Percentiles rank a stretch among this genome's conserved stretches.
phyloP scores from a whole-genome alignment of 1,140 invertebrate genomes.

The Drosophila carrolli region DNA sequence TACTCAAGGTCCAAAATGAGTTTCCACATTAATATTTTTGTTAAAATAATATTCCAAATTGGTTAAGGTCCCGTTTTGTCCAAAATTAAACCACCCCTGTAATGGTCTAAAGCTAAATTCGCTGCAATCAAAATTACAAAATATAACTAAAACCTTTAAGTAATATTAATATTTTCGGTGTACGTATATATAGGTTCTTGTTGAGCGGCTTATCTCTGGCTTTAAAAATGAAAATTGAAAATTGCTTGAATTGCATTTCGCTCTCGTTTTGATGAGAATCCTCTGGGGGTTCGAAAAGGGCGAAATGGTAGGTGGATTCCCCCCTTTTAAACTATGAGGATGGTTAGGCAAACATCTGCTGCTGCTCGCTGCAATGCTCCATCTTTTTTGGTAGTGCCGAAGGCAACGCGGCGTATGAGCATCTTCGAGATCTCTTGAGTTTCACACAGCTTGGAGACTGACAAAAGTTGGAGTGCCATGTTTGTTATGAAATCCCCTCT shows the following conservation, averaged over 20 bases:
- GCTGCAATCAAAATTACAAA: too few species aligned
- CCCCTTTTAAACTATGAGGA: background rate
- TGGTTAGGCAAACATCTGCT: conserved; percentile 39
- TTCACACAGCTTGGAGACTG: conserved; percentile 11
- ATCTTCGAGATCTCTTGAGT: conserved; percentile 48
- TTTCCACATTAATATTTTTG: too few species aligned
- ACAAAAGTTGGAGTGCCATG: conserved; percentile 65
- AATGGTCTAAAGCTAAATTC: too few species aligned
- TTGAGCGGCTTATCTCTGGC: conserved; percentile 22
- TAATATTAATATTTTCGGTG: background rate
- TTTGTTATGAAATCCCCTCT: conserved; percentile 66
- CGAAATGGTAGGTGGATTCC: conserved; percentile 6
- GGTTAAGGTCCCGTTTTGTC: too few species aligned
- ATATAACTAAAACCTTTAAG: too few species aligned
- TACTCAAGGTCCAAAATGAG: too few species aligned
- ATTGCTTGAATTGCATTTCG: conserved; percentile 75
- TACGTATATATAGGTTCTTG: conserved; percentile 5
- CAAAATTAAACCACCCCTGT: too few species aligned
- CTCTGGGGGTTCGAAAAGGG: background rate
- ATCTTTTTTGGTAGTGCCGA: conserved; percentile 7
- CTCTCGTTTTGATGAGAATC: conserved; percentile 27
- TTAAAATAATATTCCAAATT: too few species aligned
- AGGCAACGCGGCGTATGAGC: conserved; percentile 58
- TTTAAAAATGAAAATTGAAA: conserved; percentile 70
- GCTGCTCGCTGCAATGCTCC: conserved; percentile 9